These are phyloP conservation scores for Peromyscus melanophrys DNA, from an alignment of 2,797 vertebrate species.

Conservation along the genomic window DNA sequence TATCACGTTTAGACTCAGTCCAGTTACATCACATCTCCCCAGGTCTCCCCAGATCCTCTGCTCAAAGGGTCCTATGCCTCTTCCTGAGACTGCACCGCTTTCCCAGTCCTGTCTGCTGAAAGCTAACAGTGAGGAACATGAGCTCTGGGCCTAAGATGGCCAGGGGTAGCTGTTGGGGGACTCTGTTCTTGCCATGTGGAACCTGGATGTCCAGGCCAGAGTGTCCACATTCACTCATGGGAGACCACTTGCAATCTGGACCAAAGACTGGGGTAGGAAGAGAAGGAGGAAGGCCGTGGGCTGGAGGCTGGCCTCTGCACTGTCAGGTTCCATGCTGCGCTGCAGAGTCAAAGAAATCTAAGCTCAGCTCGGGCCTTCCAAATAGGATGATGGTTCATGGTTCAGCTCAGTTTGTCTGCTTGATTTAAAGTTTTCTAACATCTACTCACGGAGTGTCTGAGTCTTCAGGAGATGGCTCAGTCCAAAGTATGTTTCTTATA, in stretches of 20 bases:
- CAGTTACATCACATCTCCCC: background rate
- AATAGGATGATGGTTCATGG: background rate
- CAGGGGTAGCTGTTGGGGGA: background rate
- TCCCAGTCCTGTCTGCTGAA: background rate
- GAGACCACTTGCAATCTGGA: background rate
- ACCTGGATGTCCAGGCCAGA: background rate
- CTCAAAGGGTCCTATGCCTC: background rate
- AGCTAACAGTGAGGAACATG: background rate
- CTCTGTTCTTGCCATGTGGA: too few relatives aligned
- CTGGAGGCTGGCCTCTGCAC: too few relatives aligned
- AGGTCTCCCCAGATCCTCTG: background rate
- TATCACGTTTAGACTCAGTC: background rate
- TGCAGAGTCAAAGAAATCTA: background rate
- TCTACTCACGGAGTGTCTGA: background rate
- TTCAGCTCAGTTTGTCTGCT: background rate
- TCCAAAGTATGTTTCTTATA: background rate
- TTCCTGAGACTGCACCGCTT: background rate
- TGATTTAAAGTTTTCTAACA: background rate
- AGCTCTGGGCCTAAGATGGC: background rate
- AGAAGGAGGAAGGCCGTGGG: background rate
- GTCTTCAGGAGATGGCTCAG: background rate
- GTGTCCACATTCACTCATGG: background rate
- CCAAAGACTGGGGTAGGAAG: background rate
- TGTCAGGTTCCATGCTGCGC: background rate
- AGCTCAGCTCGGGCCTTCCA: background rate